phyloP scores from a whole-genome alignment of 2,797 vertebrate species.

The Amblyopsis hoosieri region DNA sequence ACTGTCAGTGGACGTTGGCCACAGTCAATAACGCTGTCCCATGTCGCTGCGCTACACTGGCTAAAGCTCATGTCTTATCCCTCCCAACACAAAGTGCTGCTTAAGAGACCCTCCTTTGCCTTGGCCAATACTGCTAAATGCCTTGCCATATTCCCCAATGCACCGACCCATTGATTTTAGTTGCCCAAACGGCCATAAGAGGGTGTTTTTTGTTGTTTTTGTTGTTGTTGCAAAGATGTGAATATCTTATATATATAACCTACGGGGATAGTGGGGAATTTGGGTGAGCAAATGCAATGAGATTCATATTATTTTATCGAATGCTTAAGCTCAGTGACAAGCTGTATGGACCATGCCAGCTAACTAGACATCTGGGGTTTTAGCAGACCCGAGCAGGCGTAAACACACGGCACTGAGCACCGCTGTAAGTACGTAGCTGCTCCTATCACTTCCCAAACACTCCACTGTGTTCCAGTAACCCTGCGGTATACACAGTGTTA shows the following conservation, averaged over 20 bases:
- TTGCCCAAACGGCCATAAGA: conserved; percentile 77
- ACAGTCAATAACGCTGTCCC: conserved; percentile 78
- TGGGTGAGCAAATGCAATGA: conserved; percentile 60
- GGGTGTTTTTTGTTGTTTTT: too few relatives aligned
- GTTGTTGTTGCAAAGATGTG: conserved; percentile 68
- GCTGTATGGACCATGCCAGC: conserved; percentile 69
- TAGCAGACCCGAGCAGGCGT: too few relatives aligned
- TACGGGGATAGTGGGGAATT: conserved; percentile 58
- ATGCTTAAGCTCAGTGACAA: conserved; percentile 66
- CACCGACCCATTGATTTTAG: conserved; percentile 30
- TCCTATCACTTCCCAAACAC: too few relatives aligned
- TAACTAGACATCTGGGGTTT: conserved; percentile 48
- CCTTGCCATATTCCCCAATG: conserved; percentile 60
- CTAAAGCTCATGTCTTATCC: conserved; percentile 77
- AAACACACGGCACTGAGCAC: too few relatives aligned
- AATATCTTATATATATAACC: conserved; percentile 70
- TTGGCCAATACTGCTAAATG: conserved; percentile 61
- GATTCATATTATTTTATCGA: conserved; percentile 68
- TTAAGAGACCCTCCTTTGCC: conserved; percentile 68
- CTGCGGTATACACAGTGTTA: conserved; percentile 52
- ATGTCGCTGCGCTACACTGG: conserved; percentile 74
- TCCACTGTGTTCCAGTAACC: conserved; percentile 76
- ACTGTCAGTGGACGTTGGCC: conserved; percentile 75
- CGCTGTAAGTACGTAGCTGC: too few relatives aligned
- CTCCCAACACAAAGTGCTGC: conserved; percentile 64